Evolutionary conservation across 2,888 invertebrate species (phyloP).

Genomic region (Netelia virgata): DNA sequence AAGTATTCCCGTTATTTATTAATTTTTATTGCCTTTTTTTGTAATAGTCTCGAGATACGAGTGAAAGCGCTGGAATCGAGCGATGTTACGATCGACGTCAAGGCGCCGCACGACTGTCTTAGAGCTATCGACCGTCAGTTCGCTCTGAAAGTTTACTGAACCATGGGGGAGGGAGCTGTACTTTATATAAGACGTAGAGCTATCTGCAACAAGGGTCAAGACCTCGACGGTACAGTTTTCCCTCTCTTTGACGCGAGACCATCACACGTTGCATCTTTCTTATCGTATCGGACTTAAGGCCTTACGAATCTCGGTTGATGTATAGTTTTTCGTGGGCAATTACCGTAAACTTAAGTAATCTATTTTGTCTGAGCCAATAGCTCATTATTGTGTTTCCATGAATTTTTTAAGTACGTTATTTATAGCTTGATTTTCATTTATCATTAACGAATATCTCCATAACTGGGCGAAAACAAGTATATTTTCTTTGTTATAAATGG

Average conservation of each 20-base stretch:
- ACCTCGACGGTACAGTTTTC: conserved; percentile 61
- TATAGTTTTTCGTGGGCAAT: not conserved
- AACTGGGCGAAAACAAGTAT: not conserved
- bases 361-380: too few species aligned
- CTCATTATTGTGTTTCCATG: not conserved
- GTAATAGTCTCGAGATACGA: not conserved
- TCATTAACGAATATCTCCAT: not conserved
- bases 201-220: conserved; percentile 72
- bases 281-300: conserved; percentile 21
- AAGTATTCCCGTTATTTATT: conserved; percentile 23
- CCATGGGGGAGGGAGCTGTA: conserved; percentile 65
- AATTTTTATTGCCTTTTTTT: conserved; percentile 11
- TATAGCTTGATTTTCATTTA: not conserved
- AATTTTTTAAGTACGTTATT: not conserved
- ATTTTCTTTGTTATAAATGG: not conserved
- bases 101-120: conserved; percentile 58
- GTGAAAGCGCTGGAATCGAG: conserved; percentile 9
- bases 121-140: conserved; percentile 68
- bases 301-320: not conserved
- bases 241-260: not conserved
- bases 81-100: conserved; percentile 37
- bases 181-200: conserved; percentile 71
- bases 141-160: conserved; percentile 73
- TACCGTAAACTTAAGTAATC: too few species aligned
- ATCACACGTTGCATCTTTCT: conserved; percentile 1